Evolutionary conservation across 2,113 vertebrate species (phyloP), one percentile per base, ranked within the genome.

Genomic region (Neotoma lepida): DNA sequence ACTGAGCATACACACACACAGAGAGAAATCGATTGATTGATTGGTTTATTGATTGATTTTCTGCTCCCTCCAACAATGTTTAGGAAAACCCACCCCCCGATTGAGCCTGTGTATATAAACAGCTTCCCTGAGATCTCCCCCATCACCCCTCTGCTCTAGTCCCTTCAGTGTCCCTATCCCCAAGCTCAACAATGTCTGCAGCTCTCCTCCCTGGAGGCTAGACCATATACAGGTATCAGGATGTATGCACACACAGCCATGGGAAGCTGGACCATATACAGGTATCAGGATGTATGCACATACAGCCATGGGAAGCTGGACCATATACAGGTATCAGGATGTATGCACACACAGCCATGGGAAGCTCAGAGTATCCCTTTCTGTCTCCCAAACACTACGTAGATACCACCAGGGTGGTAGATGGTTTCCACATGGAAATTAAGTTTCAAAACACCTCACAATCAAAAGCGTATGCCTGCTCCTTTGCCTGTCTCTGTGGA

Each of bases 151-250:
- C 39, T 17, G 68, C 46, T 85, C 1, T 6, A 68, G 51, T 0
- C 17, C 30, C 46, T 7, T 8, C 0, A 6, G 6, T 0, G 0
- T 33, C n/a, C n/a, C n/a, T 4, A 6, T 0, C 9, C 61, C 5
- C 71, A 66, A 82, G 71, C 66, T 14, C 26, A 64, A 61, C 12
- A 56, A 70, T 13, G 24, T 35, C 88, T 6, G 56, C 6, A 49
- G 22, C 26, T 54, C 76, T n/a, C 54, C 89, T 86, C 14, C 20
- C 12, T 4, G 1, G 35, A 86, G 85, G 63, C 33, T 49, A 26
- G 63, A 24, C 44, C 3, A 1, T 1, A 5, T 1, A 41, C 12
- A 28, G 15, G 9, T 10, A 5, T 3, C 4, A 0, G 64, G 54
- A 20, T 8, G 8, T 30, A 63, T 8, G 18, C 80, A 77, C 18